Percentiles rank a stretch among this genome's conserved stretches.
These are phyloP conservation scores for Cosmia pyralina DNA, from an alignment of 2,888 invertebrate species.

Conservation along the genomic window DNA sequence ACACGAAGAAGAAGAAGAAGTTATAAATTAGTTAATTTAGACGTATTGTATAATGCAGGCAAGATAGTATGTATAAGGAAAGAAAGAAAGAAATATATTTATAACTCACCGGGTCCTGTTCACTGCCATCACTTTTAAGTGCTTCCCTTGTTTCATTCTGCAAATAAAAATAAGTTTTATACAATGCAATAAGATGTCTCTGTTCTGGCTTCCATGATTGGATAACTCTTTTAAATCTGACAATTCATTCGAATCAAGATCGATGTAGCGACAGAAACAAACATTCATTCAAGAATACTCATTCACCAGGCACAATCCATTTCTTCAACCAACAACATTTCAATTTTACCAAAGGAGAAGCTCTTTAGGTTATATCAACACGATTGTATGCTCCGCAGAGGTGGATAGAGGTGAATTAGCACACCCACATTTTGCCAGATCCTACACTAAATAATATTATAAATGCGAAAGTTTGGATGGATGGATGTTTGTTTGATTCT, in stretches of 20 bases:
- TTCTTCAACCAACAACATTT: neutral
- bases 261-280: neutral
- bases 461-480: too few relatives aligned
- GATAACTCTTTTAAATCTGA: neutral
- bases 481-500: too few relatives aligned
- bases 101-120: slow-evolving; percentile 93
- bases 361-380: neutral
- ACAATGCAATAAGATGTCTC: neutral
- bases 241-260: neutral
- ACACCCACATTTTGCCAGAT: neutral
- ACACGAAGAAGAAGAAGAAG: too few relatives aligned
- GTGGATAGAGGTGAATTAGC: neutral
- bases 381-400: neutral
- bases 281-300: neutral
- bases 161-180: slow-evolving; percentile 49
- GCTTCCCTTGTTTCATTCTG: slow-evolving; percentile 93
- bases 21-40: neutral
- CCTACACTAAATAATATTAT: too few relatives aligned
- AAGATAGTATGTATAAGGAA: neutral
- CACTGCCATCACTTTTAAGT: slow-evolving; percentile 93
- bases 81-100: neutral
- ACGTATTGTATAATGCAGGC: neutral
- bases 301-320: neutral
- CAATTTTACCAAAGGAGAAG: too few relatives aligned
- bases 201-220: neutral